These are phyloP conservation scores for Pollenia angustigena DNA, from an alignment of 2,888 invertebrate genomes.

Conservation along the genomic window DNA sequence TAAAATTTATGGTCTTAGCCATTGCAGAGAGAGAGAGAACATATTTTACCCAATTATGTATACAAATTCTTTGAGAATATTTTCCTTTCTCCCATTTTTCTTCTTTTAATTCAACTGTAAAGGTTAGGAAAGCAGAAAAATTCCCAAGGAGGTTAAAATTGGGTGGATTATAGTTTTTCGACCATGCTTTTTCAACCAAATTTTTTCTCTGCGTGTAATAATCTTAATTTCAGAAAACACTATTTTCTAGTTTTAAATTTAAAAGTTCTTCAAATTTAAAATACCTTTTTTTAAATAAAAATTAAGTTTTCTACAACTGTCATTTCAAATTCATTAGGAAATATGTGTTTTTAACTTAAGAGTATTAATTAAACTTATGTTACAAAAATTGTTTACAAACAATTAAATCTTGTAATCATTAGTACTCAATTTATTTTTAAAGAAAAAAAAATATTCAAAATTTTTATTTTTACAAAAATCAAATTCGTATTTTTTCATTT, in stretches of 20 bases:
- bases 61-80: no score
- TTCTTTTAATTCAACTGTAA: no score
- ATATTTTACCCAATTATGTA: no score
- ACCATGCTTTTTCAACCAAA: no score
- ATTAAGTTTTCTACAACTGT: background rate
- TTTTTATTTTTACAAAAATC: constrained; percentile 36
- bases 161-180: no score
- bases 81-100: no score
- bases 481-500: constrained; percentile 11
- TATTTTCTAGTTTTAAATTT: constrained; percentile 2
- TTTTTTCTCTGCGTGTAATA: no score
- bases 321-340: background rate
- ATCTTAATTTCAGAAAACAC: constrained; percentile 13
- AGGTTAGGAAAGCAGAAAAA: no score
- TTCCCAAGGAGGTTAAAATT: no score
- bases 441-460: constrained; percentile 33
- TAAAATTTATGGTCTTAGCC: no score
- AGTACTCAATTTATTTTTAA: constrained; percentile 50
- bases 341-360: constrained; percentile 37
- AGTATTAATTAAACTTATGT: constrained; percentile 50
- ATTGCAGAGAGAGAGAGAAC: no score
- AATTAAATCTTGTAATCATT: constrained; percentile 56
- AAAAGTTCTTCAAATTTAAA: constrained; percentile 15
- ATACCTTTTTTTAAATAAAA: background rate
- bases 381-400: constrained; percentile 10